These are phyloP conservation scores for Xanthia icteritia DNA, from an alignment of 2,888 invertebrate genomes.

Conservation along the genomic window DNA sequence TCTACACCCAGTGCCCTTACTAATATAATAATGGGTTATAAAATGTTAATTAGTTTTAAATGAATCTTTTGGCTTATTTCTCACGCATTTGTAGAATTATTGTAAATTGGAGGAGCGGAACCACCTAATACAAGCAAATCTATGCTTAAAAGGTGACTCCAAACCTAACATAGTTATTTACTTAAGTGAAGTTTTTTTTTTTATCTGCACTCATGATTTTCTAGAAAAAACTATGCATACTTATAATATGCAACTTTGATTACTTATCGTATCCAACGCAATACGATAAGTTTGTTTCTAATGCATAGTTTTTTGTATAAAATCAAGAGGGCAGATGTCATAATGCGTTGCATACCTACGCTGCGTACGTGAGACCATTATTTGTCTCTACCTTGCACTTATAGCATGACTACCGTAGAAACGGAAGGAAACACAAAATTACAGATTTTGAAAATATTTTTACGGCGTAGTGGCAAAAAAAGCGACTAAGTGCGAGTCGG, in stretches of 20 bases:
- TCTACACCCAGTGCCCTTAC: too few species aligned
- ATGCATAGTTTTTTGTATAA: neutral
- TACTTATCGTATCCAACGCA: neutral
- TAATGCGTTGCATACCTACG: too few species aligned
- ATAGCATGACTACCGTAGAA: neutral
- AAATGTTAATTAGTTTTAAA: too few species aligned
- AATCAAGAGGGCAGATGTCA: neutral
- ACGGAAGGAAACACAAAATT: neutral
- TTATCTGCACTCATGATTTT: neutral
- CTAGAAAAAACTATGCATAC: neutral
- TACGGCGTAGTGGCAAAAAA: neutral
- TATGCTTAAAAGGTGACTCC: too few species aligned
- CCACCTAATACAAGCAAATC: too few species aligned
- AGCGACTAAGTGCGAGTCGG: neutral
- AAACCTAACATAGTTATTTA: too few species aligned
- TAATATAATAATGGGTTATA: too few species aligned
- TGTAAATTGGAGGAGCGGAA: too few species aligned
- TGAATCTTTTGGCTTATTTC: too few species aligned
- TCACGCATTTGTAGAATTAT: too few species aligned
- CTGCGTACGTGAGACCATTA: neutral
- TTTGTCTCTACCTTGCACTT: neutral
- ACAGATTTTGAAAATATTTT: neutral
- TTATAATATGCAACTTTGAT: neutral
- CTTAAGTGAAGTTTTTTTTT: too few species aligned
- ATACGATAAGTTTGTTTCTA: too few species aligned